Conservation (phyloP, 2,888 invertebrate species). For the Onthophagus sagittarius region DNA sequence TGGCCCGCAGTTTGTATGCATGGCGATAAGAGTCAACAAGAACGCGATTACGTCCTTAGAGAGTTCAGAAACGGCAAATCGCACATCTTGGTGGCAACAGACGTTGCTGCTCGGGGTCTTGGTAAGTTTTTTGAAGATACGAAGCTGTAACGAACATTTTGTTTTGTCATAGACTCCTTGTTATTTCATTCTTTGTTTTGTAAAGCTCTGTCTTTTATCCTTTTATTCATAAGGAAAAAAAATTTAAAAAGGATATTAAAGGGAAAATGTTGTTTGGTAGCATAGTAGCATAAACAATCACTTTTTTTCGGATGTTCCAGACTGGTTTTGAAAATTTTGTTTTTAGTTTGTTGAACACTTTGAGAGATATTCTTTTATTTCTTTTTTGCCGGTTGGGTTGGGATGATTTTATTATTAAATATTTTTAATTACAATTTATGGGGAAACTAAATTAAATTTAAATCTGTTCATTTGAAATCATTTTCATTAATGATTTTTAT, state of each 20-base stretch:
- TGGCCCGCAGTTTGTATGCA: conserved; percentile 85
- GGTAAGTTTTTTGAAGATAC: conserved; percentile 60
- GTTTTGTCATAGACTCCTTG: conserved; percentile 14
- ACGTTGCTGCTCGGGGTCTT: conserved; percentile 94
- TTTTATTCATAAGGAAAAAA: conserved; percentile 6
- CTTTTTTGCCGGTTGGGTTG: not conserved
- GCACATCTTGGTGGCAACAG: conserved; percentile 91
- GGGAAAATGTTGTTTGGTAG: conserved; percentile 17
- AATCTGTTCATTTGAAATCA: too few relatives aligned
- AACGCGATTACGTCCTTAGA: conserved; percentile 86
- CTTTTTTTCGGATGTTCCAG: conserved; percentile 34
- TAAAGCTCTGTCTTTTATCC: conserved; percentile 3
- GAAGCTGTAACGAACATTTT: not conserved
- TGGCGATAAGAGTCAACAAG: conserved; percentile 93
- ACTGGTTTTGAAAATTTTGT: conserved; percentile 30
- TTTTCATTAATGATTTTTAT: too few relatives aligned
- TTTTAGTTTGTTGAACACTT: not conserved
- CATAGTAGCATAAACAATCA: conserved; percentile 33
- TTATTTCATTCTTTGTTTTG: conserved; percentile 18
- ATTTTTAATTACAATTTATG: not conserved
- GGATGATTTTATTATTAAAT: not conserved
- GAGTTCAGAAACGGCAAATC: conserved; percentile 86
- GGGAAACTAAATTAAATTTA: not conserved
- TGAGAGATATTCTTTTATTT: not conserved
- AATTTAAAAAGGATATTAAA: conserved; percentile 52